Evolutionary conservation across 1,140 invertebrate species (phyloP).

Genomic region (Platorchestia sp.): DNA sequence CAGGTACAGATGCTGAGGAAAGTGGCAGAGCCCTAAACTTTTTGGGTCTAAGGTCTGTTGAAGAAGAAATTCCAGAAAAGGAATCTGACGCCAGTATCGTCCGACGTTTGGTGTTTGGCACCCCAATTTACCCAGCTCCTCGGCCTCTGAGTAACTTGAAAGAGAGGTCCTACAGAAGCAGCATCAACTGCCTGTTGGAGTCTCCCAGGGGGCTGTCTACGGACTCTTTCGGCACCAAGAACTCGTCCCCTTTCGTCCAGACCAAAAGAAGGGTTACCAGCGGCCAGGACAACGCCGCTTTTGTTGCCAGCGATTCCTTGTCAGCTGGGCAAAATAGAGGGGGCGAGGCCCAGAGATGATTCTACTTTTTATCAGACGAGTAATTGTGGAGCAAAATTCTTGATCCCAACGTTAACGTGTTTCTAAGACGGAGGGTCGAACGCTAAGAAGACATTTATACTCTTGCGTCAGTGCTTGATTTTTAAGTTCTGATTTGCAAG

Average conservation of each 20-base stretch:
- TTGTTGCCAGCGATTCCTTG: neutral
- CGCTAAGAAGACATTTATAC: too few relatives aligned
- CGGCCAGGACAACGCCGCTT: neutral
- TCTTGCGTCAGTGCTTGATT: too few relatives aligned
- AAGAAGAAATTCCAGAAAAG: conserved; percentile 6
- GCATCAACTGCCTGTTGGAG: conserved; percentile 36
- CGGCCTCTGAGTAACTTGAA: neutral
- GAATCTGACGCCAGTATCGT: conserved; percentile 26
- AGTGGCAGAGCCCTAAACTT: neutral
- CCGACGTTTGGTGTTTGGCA: neutral
- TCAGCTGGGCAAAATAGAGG: neutral
- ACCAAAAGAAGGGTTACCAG: neutral
- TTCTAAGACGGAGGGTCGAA: neutral
- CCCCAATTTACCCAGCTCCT: neutral
- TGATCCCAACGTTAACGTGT: neutral
- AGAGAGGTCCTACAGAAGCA: conserved; percentile 17
- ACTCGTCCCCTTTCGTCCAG: neutral
- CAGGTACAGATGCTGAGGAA: neutral
- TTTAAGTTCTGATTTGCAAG: too few relatives aligned
- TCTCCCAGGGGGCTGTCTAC: neutral
- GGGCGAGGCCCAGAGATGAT: neutral
- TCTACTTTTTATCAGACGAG: neutral
- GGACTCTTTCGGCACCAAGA: neutral
- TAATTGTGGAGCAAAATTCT: neutral
- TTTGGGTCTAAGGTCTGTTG: neutral